Conservation (phyloP, 2,888 invertebrate species). For the Limnephilus marmoratus region DNA sequence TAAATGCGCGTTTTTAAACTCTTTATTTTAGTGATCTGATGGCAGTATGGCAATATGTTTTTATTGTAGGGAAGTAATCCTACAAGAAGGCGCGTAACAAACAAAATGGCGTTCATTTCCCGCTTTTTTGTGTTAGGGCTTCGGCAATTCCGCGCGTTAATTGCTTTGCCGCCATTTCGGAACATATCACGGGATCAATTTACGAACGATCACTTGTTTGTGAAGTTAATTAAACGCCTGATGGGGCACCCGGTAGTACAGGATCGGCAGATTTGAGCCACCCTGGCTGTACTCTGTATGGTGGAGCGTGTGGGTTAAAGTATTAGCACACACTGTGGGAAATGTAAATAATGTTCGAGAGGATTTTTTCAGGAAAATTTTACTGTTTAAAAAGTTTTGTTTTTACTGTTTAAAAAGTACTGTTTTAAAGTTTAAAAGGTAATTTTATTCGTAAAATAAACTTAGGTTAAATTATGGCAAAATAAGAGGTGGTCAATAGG, state of each 20-base stretch:
- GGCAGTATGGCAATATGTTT: not conserved
- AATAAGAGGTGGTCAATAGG: not conserved
- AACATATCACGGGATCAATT: slow-evolving; percentile 62
- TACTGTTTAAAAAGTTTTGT: not conserved
- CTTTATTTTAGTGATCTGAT: not conserved
- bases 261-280: not conserved
- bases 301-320: slow-evolving; percentile 20
- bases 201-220: slow-evolving; percentile 62
- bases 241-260: slow-evolving; percentile 25
- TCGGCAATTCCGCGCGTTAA: slow-evolving; percentile 50
- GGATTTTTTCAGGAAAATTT: not conserved
- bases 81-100: not conserved
- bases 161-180: slow-evolving; percentile 54
- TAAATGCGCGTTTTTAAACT: no score
- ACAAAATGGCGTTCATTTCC: slow-evolving; percentile 17
- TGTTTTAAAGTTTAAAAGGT: no score
- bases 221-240: slow-evolving; percentile 62
- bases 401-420: not conserved
- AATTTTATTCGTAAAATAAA: not conserved
- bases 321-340: slow-evolving; percentile 2
- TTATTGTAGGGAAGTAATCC: not conserved
- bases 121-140: slow-evolving; percentile 36
- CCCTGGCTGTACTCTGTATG: not conserved
- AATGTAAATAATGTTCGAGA: not conserved
- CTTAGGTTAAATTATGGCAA: not conserved